These are phyloP conservation scores for Pica pica DNA, from an alignment of 2,113 vertebrate species.

Conservation along the genomic window DNA sequence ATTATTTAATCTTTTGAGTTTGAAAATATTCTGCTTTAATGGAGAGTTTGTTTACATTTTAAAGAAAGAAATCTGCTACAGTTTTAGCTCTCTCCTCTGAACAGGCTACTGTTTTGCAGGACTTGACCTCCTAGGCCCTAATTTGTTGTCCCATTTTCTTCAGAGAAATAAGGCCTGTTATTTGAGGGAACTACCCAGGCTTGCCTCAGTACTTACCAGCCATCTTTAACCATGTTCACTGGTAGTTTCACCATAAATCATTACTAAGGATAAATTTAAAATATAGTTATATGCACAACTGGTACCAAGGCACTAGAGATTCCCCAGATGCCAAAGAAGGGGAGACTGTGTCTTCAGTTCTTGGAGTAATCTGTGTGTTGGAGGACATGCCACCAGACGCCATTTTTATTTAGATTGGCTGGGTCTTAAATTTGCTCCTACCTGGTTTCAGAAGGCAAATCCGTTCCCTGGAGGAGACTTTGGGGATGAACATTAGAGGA, in stretches of 20 bases:
- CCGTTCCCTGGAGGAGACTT: neutral
- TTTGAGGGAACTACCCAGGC: neutral
- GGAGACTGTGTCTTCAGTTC: neutral
- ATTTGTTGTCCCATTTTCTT: neutral
- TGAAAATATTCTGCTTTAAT: neutral
- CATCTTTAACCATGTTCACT: rapidly evolving
- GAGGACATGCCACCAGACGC: neutral
- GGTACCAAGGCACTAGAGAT: rapidly evolving
- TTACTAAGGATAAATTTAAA: neutral
- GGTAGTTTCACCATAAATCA: neutral
- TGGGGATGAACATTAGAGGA: neutral
- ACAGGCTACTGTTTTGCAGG: neutral
- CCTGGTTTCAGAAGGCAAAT: neutral
- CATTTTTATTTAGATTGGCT: neutral
- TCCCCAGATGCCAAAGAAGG: rapidly evolving
- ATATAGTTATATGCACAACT: rapidly evolving
- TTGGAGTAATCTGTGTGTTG: neutral
- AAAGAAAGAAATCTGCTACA: neutral
- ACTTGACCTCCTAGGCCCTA: neutral
- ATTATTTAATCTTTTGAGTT: neutral
- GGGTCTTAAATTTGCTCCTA: neutral
- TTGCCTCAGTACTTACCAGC: neutral
- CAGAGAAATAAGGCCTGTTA: neutral
- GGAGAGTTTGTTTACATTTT: neutral
- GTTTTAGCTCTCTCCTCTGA: neutral